Evolutionary conservation across 2,888 invertebrate species (phyloP).

Genomic region (Mesopsocus fuscifrons): DNA sequence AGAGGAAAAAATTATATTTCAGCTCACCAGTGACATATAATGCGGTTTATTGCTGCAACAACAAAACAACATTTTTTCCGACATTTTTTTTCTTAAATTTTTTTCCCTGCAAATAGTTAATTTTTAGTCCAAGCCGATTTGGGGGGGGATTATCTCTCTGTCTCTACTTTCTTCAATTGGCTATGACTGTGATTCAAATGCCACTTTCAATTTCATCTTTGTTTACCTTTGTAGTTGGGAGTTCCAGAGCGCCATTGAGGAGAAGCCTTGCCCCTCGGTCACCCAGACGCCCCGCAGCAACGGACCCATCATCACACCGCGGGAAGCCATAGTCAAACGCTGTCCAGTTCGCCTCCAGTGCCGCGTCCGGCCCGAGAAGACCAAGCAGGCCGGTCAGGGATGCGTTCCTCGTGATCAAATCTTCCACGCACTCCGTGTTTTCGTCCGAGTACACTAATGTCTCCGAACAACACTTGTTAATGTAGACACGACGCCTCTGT

Average conservation of each 20-base stretch:
- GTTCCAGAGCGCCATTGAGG: neutral
- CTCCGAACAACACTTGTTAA: constrained; percentile 2
- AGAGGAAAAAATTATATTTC: too few species aligned
- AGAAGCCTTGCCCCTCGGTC: neutral
- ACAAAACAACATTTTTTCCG: too few species aligned
- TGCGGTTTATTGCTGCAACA: too few species aligned
- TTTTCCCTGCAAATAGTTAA: too few species aligned
- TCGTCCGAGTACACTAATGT: neutral
- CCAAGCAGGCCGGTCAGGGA: neutral
- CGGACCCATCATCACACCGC: neutral
- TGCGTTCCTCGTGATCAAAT: neutral
- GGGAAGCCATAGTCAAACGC: constrained; percentile 1
- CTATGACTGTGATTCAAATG: too few species aligned
- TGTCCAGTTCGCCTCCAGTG: neutral
- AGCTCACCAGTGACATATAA: too few species aligned
- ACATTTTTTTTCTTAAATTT: too few species aligned
- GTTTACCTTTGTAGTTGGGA: constrained; percentile 1
- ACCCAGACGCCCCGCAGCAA: neutral
- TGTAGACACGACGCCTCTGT: neutral
- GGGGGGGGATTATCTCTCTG: too few species aligned
- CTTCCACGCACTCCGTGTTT: neutral
- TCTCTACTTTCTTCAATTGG: too few species aligned
- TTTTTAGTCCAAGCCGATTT: too few species aligned
- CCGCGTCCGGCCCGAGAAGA: neutral
- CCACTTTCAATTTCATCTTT: too few species aligned